Base-by-base conservation (phyloP, 2,113 vertebrate species). In the Amia ocellicauda region DNA sequence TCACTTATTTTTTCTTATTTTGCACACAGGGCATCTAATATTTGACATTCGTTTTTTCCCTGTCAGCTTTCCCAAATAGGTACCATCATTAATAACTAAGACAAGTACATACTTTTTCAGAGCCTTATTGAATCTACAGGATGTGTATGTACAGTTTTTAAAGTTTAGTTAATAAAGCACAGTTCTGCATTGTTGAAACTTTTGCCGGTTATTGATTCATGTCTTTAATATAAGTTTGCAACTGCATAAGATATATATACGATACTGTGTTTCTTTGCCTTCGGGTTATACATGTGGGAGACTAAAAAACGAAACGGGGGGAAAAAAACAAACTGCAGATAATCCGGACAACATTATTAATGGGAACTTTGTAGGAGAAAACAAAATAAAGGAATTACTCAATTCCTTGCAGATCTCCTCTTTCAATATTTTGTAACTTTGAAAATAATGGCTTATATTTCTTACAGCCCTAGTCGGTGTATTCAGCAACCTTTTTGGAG, bases 181-280 rank as follows among this genome's bases (percentile, higher is more conserved):
- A 27, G 28, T 27, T 3, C 56, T 52, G 13, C n/a, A n/a, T n/a
- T n/a, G 4, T 24, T 31, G 26, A 7, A 57, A 47, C 19, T n/a
- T 11, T 43, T 24, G 2, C 20, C n/a, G 55, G 43, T 43, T 27
- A 59, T 51, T 16, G 63, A 58, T 66, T n/a, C 11, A 20, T 27
- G 36, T 23, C 63, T 66, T 66, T 50, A 66, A 50, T 58, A 29
- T 31, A 58, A 8, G 27, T 57, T 11, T 58, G 53, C 16, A 20
- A n/a, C 24, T 19, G 14, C 26, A 3, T 17, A 7, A 2, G 19
- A 11, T 13, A 36, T 8, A 4, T 3, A n/a, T n/a, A 8, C 3
- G 9, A 20, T 16, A 26, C 43, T 28, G 4, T 26, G 16, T 50
- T 58, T 14, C 63, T 27, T 47, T 41, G 45, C 63, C 63, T 58